Base-by-base conservation (phyloP, 2,888 invertebrate species). In the Heliconius hortense region DNA sequence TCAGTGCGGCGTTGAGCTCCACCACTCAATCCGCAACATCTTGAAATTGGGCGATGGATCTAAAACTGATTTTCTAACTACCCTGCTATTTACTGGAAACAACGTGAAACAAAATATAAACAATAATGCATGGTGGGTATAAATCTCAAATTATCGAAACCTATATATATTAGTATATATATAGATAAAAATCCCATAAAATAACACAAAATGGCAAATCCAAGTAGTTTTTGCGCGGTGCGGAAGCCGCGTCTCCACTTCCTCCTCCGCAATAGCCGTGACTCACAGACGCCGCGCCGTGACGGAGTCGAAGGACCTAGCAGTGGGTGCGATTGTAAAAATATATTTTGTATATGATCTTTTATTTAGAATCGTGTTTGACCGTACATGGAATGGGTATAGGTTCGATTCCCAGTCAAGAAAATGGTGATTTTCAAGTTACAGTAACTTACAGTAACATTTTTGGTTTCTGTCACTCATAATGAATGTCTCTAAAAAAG, bases 231-330 rank as follows among this genome's bases (percentile, higher is more conserved):
- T 81, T 82, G 78, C 64, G 72, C 24, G 35, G 73, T 72, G 79
- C 83, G 83, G 83, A 83, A 83, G 82, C 73, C 48, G 79, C 81
- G 79, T 64, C 81, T 78, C 56, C 59, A 76, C 77, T 83, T 82
- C 82, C 82, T 81, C 74, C 77, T 81, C 79, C 75, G 76, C 77
- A 72, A 64, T 60, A 62, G 35, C 69, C 74, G 76, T 72, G 73
- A 76, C 74, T 71, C 72, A 69, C 53, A 59, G 48, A 43, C 66
- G 43, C 43, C 43, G 43, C 43, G 53, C 60, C 77, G 77, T 76
- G 77, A 76, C 76, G 71, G 35, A n/a, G 21, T 13, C 31, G 48
- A 43, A 74, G 70, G 74, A 70, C 63, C 70, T 26, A n/a, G 63
- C 63, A 11, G 35, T 70, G 74, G 73, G 73, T 74, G 73, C 73